These are phyloP conservation scores for Aptenodytes patagonicus DNA, from an alignment of 2,113 vertebrate species.

Conservation along the genomic window DNA sequence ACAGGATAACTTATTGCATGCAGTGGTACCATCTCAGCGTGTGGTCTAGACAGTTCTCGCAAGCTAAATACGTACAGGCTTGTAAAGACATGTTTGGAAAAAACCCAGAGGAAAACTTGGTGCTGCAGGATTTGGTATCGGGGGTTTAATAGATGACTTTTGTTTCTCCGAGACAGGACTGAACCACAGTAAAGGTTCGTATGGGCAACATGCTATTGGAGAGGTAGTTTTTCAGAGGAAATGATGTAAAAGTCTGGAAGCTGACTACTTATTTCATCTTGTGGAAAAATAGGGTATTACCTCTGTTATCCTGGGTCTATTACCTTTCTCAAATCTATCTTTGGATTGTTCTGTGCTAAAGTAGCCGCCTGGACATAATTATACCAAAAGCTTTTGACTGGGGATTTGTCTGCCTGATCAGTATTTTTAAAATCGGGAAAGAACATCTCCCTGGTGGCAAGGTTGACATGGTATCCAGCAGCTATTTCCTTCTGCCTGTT, in stretches of 20 bases:
- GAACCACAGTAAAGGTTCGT: neutral
- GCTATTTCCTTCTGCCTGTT: neutral
- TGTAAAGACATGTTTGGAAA: constrained; percentile 7
- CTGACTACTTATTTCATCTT: neutral
- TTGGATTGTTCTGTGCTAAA: neutral
- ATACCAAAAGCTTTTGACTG: neutral
- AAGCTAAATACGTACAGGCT: neutral
- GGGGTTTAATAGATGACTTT: neutral
- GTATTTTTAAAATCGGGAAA: neutral
- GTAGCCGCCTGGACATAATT: neutral
- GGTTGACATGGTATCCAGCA: neutral
- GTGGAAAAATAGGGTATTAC: neutral
- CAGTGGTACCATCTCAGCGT: constrained; percentile 13
- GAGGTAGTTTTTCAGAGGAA: neutral
- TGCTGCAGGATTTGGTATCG: neutral
- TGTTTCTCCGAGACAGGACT: neutral
- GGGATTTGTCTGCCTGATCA: neutral
- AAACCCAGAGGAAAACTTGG: neutral
- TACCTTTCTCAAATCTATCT: neutral
- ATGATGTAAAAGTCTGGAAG: neutral
- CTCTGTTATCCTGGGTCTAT: neutral
- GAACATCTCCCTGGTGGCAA: neutral
- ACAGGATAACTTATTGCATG: neutral
- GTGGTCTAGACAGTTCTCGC: neutral
- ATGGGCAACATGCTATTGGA: neutral